Conservation (phyloP, 2,888 invertebrate species). For the Malacosoma neustria region DNA sequence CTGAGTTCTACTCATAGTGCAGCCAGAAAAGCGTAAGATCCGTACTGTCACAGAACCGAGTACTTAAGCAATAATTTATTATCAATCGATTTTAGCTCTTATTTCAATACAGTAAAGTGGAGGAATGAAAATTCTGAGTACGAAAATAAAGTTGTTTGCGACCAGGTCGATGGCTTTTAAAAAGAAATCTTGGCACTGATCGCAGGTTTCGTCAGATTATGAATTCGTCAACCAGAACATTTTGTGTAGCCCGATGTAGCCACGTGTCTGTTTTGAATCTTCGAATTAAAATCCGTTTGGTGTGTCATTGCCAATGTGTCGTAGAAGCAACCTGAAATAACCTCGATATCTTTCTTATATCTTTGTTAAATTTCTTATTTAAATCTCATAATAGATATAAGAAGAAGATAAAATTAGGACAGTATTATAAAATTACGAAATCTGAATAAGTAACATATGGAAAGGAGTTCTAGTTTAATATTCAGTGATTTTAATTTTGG, state of each 20-base stretch:
- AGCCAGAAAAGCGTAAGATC: conserved; percentile 29
- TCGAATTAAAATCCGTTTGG: conserved; percentile 6
- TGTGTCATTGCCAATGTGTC: not conserved
- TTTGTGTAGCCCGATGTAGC: conserved; percentile 11
- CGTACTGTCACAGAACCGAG: no score
- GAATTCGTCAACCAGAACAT: conserved; percentile 56
- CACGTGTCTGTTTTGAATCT: conserved; percentile 8
- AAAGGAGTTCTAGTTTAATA: no score
- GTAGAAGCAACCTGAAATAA: not conserved
- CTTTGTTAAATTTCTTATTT: no score
- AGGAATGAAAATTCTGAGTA: conserved; percentile 2
- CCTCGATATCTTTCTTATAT: no score
- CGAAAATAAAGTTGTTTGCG: conserved; percentile 22
- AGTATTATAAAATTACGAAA: no score
- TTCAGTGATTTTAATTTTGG: no score
- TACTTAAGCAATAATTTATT: no score
- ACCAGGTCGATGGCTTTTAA: conserved; percentile 58
- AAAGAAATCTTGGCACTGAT: conserved; percentile 64
- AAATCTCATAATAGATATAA: no score
- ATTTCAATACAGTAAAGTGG: conserved; percentile 10
- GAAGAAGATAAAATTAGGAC: no score
- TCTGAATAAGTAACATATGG: no score
- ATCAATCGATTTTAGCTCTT: conserved; percentile 25
- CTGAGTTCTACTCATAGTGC: conserved; percentile 31
- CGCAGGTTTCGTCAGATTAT: conserved; percentile 56